Conservation (phyloP, 64 coral and sea anemone genomes). For the Actinia equina region DNA sequence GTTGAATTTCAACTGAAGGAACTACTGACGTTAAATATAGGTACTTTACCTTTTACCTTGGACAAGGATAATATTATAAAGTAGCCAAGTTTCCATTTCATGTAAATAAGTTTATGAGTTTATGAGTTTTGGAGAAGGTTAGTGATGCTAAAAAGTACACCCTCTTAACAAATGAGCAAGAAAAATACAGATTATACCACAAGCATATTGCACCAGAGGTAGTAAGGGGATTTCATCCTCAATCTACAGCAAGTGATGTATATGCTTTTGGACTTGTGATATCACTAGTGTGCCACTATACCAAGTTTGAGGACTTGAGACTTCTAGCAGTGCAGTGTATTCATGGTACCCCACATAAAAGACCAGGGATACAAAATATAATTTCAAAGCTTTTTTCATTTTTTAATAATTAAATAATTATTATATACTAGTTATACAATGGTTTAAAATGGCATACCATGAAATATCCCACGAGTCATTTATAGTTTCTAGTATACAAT, state of each 20-base stretch:
- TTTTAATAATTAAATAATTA: not conserved
- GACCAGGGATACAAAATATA: not conserved
- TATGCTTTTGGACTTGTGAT: constrained; percentile 27
- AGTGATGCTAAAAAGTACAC: constrained; percentile 4
- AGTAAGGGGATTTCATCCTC: not conserved
- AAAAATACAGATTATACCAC: not conserved
- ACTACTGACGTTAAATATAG: no score
- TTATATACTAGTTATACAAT: no score
- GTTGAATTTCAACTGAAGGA: no score
- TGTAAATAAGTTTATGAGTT: no score
- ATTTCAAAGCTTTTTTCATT: not conserved
- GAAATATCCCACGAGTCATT: no score
- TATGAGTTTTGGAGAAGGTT: not conserved
- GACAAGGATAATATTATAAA: no score
- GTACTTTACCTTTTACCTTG: no score
- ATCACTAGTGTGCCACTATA: constrained; percentile 19
- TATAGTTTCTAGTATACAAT: no score
- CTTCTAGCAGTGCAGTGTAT: not conserved
- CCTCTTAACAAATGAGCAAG: not conserved
- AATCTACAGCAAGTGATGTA: not conserved
- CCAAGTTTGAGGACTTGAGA: not conserved
- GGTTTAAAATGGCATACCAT: no score
- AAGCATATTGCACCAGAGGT: constrained; percentile 24
- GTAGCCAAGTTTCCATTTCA: no score
- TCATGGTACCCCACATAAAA: constrained; percentile 14